Percentiles rank a stretch among this genome's conserved stretches.
Evolutionary conservation across 2,113 vertebrate species (phyloP).

Genomic region (Corythornis vintsioides): DNA sequence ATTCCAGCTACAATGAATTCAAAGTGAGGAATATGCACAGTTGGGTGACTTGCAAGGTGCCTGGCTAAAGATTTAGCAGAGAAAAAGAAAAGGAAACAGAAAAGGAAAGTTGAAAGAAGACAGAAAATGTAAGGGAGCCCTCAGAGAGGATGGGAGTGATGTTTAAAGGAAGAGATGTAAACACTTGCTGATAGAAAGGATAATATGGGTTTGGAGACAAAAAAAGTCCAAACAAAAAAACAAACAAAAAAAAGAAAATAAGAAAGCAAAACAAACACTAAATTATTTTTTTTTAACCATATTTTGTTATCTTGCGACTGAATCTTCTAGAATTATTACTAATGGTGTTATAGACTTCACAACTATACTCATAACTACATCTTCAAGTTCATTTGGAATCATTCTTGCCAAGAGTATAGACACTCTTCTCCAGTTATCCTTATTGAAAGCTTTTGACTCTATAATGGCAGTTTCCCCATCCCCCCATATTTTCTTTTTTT

Average conservation of each 20-base stretch:
- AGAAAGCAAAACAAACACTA: too few relatives aligned
- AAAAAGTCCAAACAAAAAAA: too few relatives aligned
- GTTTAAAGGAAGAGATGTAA: neutral
- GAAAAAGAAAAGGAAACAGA: constrained; percentile 2
- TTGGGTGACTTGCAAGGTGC: constrained; percentile 27
- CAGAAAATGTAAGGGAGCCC: neutral
- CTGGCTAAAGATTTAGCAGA: constrained; percentile 21
- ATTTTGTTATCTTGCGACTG: neutral
- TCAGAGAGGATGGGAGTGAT: neutral
- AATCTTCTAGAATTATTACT: neutral
- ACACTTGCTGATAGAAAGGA: neutral
- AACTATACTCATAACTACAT: neutral
- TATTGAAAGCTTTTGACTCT: neutral
- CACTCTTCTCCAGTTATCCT: neutral
- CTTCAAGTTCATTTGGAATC: neutral
- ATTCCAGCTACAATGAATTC: constrained; percentile 51
- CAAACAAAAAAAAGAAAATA: too few relatives aligned
- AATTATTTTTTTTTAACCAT: neutral
- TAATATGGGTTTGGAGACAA: neutral
- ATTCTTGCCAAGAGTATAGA: neutral
- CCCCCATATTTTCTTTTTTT: neutral
- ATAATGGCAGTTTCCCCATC: neutral
- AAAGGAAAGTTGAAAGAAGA: constrained; percentile 8
- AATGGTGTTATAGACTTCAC: neutral
- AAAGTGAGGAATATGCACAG: constrained; percentile 29